phyloP scores from a whole-genome alignment of 1,140 invertebrate genomes.

The Telenomus remus region DNA sequence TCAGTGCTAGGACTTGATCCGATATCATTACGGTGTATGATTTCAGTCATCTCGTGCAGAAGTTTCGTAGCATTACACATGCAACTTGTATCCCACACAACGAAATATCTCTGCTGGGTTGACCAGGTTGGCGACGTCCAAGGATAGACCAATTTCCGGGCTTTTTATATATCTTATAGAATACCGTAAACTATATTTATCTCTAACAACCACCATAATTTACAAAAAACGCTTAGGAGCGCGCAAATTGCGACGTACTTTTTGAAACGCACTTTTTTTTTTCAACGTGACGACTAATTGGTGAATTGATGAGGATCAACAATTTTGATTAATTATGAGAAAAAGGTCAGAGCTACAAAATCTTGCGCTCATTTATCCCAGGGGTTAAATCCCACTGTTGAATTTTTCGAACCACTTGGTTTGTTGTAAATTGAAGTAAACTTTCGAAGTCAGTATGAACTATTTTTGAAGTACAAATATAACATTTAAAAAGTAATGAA shows the following conservation, averaged over 20 bases:
- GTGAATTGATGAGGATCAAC: slow-evolving; percentile 29
- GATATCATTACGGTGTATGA: slow-evolving; percentile 48
- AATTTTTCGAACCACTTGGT: too few relatives aligned
- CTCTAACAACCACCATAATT: slow-evolving; percentile 52
- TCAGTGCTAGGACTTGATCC: slow-evolving; percentile 32
- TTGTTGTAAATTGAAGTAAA: too few relatives aligned
- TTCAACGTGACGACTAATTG: slow-evolving; percentile 18
- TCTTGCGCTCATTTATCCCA: too few relatives aligned
- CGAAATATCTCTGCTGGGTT: slow-evolving; percentile 38
- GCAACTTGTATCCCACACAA: slow-evolving; percentile 52
- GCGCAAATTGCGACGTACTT: slow-evolving; percentile 45
- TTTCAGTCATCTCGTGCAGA: slow-evolving; percentile 40
- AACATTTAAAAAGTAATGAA: too few relatives aligned
- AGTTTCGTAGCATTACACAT: slow-evolving; percentile 43
- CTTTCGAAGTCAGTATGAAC: too few relatives aligned
- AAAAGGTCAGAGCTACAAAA: slow-evolving; percentile 3
- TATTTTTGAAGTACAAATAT: too few relatives aligned
- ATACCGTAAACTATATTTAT: slow-evolving; percentile 54
- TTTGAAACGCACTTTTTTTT: slow-evolving; percentile 40
- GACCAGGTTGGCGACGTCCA: slow-evolving; percentile 44
- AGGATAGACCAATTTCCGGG: slow-evolving; percentile 55
- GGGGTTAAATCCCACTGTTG: too few relatives aligned
- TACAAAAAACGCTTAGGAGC: slow-evolving; percentile 47
- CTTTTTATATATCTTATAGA: slow-evolving; percentile 47
- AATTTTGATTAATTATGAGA: slow-evolving; percentile 18